Conservation (phyloP, 92 coral and sea anemone species). For the Zoanthus gigantus region DNA sequence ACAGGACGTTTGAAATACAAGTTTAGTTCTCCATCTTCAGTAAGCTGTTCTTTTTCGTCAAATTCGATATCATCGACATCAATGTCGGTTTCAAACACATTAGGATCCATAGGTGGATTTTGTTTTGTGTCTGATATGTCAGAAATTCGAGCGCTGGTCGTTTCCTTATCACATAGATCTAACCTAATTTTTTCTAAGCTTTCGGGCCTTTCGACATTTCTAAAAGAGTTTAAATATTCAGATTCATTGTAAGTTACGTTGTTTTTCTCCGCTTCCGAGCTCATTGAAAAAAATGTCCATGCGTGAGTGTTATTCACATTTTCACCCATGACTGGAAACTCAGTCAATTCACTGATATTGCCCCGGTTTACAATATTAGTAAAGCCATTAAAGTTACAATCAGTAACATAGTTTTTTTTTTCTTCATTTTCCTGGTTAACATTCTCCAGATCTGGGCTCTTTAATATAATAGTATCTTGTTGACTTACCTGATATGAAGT, state of each 20-base stretch:
- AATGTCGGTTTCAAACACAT: slow-evolving; percentile 85
- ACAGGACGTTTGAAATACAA: slow-evolving; percentile 81
- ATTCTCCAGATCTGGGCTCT: background rate
- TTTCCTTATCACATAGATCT: background rate
- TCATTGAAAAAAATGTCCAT: slow-evolving; percentile 89
- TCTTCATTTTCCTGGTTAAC: background rate
- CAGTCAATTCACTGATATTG: slow-evolving; percentile 24
- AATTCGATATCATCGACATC: slow-evolving; percentile 76
- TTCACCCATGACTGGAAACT: slow-evolving; percentile 32
- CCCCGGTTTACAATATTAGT: slow-evolving; percentile 8
- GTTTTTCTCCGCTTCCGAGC: slow-evolving; percentile 53
- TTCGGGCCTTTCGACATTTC: slow-evolving; percentile 33
- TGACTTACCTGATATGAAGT: background rate
- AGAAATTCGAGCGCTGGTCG: slow-evolving; percentile 12
- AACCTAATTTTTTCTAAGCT: slow-evolving; percentile 51
- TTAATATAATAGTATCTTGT: background rate
- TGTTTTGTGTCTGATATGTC: slow-evolving; percentile 26
- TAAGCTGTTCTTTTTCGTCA: slow-evolving; percentile 51
- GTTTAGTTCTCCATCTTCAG: slow-evolving; percentile 67
- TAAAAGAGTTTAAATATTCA: background rate
- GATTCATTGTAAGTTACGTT: slow-evolving; percentile 20
- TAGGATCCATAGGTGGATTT: slow-evolving; percentile 6
- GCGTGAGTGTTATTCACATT: slow-evolving; percentile 72
- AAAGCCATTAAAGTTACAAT: slow-evolving; percentile 33
- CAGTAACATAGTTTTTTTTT: background rate